Evolutionary conservation across 1,140 invertebrate species (phyloP), one percentile per base, ranked within the genome.

Genomic region (Oryctes rhinoceros): DNA sequence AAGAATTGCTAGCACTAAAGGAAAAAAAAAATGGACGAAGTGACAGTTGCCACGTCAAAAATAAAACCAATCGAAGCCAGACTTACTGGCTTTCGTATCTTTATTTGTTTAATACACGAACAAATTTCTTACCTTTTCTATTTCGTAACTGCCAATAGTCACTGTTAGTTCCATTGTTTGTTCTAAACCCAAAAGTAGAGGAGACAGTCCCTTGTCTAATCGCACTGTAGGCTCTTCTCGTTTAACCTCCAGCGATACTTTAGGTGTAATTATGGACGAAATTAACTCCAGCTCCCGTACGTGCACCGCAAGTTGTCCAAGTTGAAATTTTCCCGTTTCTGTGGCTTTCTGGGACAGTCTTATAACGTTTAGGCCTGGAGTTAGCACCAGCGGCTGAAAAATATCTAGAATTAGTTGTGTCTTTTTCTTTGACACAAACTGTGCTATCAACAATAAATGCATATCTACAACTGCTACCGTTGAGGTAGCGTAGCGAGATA

Each of bases 321-420:
- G 85, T 85, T 90, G 91, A 81, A 91, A 93, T 39, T 89, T 88
- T 5, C 92, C 92, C 48, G 91, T 90, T 82, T 90, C 88, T n/a
- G 87, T 88, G 0, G 90, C 91, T 84, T 91, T 88, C 81, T 90
- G 91, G 47, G 89, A 91, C 15, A 96, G 86, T 74, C 88, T 88
- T 44, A 96, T 88, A 3, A 90, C 87, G 87, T 97, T 97, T 9
- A 89, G 78, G n/a, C 96, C 96, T 0, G 96, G 95, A 81, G 90
- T 87, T 53, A 94, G 82, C 15, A 87, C 82, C 30, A 93, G 87
- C 82, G 86, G 86, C 84, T 87, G 48, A 85, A 85, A 77, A 49
- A 53, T 77, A 78, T 37, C 39, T 44, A 10, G 1, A 44, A 3
- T 44, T 44, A 44, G 9, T 44, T 5, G 39, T 44, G 39, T 44